phyloP scores from a whole-genome alignment of 2,888 invertebrate genomes.

The Cataglyphis rosenhaueri region DNA sequence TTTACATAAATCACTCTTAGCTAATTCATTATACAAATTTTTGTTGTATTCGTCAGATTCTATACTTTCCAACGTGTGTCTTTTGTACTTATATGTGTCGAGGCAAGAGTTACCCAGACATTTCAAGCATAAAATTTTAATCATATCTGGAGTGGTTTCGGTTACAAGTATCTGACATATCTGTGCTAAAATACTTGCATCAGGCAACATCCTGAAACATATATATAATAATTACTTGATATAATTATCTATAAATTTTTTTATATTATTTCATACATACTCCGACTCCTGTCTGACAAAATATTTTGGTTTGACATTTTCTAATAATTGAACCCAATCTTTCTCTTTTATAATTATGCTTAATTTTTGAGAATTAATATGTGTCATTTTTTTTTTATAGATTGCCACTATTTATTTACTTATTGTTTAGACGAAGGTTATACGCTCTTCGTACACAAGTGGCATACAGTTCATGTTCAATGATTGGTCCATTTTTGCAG shows the following conservation, averaged over 20 bases:
- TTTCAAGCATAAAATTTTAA: constrained; percentile 78
- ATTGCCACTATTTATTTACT: neutral
- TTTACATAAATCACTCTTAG: constrained; percentile 44
- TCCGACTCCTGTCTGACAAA: constrained; percentile 65
- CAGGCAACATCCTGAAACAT: constrained; percentile 71
- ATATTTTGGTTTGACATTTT: constrained; percentile 75
- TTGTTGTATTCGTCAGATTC: constrained; percentile 51
- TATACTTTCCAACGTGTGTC: constrained; percentile 50
- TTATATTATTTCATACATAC: constrained; percentile 55
- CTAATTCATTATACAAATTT: constrained; percentile 63
- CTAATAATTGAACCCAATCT: constrained; percentile 75
- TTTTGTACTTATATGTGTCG: constrained; percentile 72
- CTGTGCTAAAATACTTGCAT: constrained; percentile 74
- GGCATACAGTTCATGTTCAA: neutral
- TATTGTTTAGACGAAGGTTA: neutral
- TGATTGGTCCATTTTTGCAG: neutral
- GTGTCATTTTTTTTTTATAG: neutral
- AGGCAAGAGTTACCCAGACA: constrained; percentile 81
- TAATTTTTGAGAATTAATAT: constrained; percentile 2
- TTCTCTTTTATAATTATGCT: constrained; percentile 54
- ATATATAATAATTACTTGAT: neutral
- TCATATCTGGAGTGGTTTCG: constrained; percentile 66
- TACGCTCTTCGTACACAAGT: neutral
- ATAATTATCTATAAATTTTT: constrained; percentile 2
- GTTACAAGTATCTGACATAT: constrained; percentile 75